phyloP scores from a whole-genome alignment of 2,113 vertebrate species.

The Sarotherodon lohbergeri region DNA sequence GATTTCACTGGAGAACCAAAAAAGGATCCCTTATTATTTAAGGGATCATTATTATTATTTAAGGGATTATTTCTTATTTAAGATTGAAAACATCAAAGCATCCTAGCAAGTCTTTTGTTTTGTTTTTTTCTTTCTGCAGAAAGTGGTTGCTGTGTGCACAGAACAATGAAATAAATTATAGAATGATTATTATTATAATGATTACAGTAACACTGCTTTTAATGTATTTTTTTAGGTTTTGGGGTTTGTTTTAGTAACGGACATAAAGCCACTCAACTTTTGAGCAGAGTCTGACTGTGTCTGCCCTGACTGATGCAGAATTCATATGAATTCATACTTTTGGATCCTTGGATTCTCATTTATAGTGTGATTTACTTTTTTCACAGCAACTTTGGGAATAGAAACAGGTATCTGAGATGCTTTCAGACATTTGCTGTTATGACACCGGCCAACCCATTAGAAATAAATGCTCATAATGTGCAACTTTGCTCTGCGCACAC shows the following conservation, averaged over 20 bases:
- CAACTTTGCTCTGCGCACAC: neutral
- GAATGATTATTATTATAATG: neutral
- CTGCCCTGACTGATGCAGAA: neutral
- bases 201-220: neutral
- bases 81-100: too few species aligned
- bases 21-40: neutral
- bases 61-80: too few species aligned
- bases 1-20: neutral
- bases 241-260: neutral
- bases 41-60: too few species aligned
- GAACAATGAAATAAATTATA: neutral
- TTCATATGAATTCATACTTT: neutral
- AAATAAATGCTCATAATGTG: neutral
- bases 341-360: neutral
- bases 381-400: neutral
- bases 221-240: neutral
- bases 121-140: neutral
- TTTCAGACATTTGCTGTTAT: neutral
- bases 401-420: neutral
- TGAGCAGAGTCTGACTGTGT: neutral
- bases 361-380: neutral
- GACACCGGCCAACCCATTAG: neutral
- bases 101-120: too few species aligned
- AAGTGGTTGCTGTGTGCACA: neutral
- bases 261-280: neutral